Base-by-base conservation (phyloP, 2,888 invertebrate genomes). In the Rhodophaea formosa region DNA sequence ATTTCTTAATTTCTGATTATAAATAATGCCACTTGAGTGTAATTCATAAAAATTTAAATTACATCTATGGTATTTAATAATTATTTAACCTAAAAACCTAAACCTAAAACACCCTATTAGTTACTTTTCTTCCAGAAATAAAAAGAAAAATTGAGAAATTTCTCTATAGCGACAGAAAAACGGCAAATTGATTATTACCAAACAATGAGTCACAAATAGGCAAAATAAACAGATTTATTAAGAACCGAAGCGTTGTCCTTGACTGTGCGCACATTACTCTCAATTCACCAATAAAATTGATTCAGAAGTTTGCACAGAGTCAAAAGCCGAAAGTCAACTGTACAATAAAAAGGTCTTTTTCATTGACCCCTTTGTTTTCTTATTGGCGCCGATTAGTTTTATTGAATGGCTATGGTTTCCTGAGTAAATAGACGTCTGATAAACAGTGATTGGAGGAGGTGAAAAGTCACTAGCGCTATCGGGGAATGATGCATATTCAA, bases 241-340 rank as follows among this genome's bases (percentile, higher is more conserved):
- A 23, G 58, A 60, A 53, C 59, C 60, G 29, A 46, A 45, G 29
- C 23, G 44, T 16, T 35, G 68, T 60, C 69, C 70, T 68, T 69
- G 70, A 59, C 59, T 62, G 49, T 39, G 46, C 55, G 47, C 59
- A 23, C 58, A 65, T 70, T 61, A 66, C 55, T 65, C 46, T 56
- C 23, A 23, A 23, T 23, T 68, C 60, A 60, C 51, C 51, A 60
- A 49, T 72, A n/a, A n/a, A n/a, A n/a, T 72, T 69, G 59, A 61
- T 70, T 69, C 68, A 29, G 57, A 58, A 59, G 60, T 65, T 66
- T 66, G 67, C 60, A 59, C 59, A 56, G 60, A 60, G 68, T 65
- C 68, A 64, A 62, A 65, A 54, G 63, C 46, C 58, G 55, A 49
- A 46, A 56, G 66, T 68, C 69, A 69, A 68, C 61, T 69, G 58